Conservation (phyloP, 2,113 vertebrate species). For the Rhinolophus ferrumequinum region DNA sequence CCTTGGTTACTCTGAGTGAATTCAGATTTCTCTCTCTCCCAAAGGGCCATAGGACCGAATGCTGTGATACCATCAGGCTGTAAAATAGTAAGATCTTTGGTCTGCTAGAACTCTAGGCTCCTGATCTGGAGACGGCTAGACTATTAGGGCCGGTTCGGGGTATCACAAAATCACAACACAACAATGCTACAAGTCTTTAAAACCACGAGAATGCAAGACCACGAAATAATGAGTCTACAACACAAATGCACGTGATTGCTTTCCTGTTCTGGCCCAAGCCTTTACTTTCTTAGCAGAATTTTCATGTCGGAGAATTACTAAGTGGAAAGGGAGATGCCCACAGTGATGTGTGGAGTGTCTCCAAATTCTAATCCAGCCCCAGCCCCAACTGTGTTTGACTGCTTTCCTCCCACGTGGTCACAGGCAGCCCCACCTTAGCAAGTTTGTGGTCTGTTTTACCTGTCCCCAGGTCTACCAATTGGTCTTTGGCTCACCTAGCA, state of each 20-base stretch:
- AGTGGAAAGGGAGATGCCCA: not conserved
- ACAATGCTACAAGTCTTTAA: not conserved
- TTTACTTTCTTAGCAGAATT: not conserved
- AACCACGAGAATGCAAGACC: not conserved
- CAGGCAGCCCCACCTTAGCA: too few relatives aligned
- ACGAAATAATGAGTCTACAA: too few relatives aligned
- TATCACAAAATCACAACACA: not conserved
- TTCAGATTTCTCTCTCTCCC: not conserved
- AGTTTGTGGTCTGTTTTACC: not conserved
- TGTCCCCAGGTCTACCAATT: too few relatives aligned
- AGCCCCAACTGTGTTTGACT: accelerated
- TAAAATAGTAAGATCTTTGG: not conserved
- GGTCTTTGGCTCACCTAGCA: not conserved
- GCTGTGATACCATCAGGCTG: not conserved
- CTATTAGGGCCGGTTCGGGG: not conserved
- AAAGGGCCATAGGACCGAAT: not conserved
- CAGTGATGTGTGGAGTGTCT: too few relatives aligned
- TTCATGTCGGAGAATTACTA: not conserved
- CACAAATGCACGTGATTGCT: not conserved
- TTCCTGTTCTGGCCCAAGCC: too few relatives aligned
- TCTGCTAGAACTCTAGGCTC: too few relatives aligned
- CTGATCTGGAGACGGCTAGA: not conserved
- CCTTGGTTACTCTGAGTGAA: not conserved
- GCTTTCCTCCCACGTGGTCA: too few relatives aligned
- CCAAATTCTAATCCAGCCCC: not conserved